Base-by-base conservation (phyloP, 2,888 invertebrate species). In the Boloria euphrosyne region DNA sequence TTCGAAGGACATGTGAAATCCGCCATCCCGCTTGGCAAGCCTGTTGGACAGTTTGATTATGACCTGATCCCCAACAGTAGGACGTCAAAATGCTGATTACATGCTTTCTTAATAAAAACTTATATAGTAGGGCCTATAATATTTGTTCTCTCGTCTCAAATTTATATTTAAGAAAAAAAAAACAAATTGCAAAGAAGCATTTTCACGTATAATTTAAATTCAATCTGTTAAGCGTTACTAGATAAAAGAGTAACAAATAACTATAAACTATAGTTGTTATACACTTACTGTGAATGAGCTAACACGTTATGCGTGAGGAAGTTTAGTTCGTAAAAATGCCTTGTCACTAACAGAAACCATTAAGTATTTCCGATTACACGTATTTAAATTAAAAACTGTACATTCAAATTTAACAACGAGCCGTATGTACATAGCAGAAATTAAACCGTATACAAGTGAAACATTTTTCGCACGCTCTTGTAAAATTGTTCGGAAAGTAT, bases 401-500 rank as follows among this genome's bases (percentile, higher is more conserved):
- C 66, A 71, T 75, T 71, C 77, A 83, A 85, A 85, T 81, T 80
- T 75, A 68, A 76, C 76, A 76, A 75, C 75, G 75, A 75, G 71
- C 74, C 59, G 43, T 62, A 78, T 69, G 76, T 76, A 78, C 78
- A 77, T 74, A 74, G 80, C 74, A 74, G 76, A 80, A 79, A 79
- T 73, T 59, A 71, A 78, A 79, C 69, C 76, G 78, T 78, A 80
- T 73, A 38, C 73, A 76, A 78, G 78, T 71, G 76, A 79, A 76
- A 77, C 75, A 76, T 79, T 82, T 81, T 87, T 87, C 84, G 85
- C 86, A 85, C 83, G 84, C 81, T 82, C 81, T 79, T 80, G 79
- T 83, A 79, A 85, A 84, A 82, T 80, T 79, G 77, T 75, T 80
- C 77, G 69, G 65, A 68, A 69, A 77, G 77, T 81, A 78, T 76